Base-by-base conservation (phyloP, 2,888 invertebrate species). In the Stenichneumon culpator region DNA sequence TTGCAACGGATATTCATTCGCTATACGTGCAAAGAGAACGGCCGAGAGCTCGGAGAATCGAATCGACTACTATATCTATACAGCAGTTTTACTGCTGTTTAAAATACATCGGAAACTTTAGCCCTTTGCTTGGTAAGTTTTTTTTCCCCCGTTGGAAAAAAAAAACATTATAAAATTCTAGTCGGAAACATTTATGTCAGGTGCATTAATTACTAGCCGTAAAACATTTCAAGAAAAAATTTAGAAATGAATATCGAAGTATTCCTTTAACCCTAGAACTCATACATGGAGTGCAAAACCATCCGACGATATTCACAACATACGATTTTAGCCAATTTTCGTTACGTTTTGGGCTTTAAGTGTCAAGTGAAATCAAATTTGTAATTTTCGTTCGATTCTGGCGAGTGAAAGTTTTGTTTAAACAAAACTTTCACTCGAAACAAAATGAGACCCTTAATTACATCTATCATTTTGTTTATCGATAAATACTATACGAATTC, bases 1-100 rank as follows among this genome's bases (percentile, higher is more conserved):
- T 47, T 28, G 52, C 52, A 32, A 65, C 74, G 63, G 16, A 60
- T 63, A 47, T 74, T 28, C n/a, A 11, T 74, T 50, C 63, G 60
- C 57, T 44, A 19, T 73, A 2, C 73, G 36, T 32, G 9, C 11
- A 54, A 19, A 19, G 6, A 19, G 54, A 54, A 54, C 22, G 22
- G 22, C 19, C 54, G 16, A 54, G 54, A 54, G 19, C 54, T 54
- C 54, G 9, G 22, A 54, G 19, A 54, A 54, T 54, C 54, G 9
- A 3, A 54, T 54, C 22, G 9, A 54, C 54, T 19, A 54, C 54
- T 19, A 54, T 54, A 54, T 22, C 19, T 54, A 22, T 54, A 54
- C 19, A 54, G 22, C 22, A 54, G 11, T 11, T 54, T 54, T 54
- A 54, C 11, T 9, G 19, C 9, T 19, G 22, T 6, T 19, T 54